Percentiles rank a stretch among this genome's conserved stretches.
Conservation (phyloP, 2,888 invertebrate genomes). For the Euzetes globulus region DNA sequence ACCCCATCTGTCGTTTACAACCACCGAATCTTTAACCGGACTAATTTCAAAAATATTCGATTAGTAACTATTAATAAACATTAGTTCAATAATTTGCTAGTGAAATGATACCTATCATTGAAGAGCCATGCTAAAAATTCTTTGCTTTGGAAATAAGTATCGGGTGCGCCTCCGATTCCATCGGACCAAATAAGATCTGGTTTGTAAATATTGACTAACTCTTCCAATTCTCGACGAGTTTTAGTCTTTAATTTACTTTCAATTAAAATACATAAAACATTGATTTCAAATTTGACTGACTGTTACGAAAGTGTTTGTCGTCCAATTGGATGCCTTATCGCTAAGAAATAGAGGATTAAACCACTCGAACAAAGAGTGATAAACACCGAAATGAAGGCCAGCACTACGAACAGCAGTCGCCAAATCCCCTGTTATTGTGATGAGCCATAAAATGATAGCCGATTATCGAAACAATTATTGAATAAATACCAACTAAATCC, state of each 20-base stretch:
- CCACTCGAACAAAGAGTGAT: slow-evolving; percentile 50
- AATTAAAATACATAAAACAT: slow-evolving; percentile 36
- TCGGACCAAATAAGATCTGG: slow-evolving; percentile 82
- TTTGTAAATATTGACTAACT: slow-evolving; percentile 46
- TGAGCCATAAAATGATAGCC: too few species aligned
- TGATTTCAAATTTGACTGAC: slow-evolving; percentile 27
- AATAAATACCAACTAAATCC: slow-evolving; percentile 49
- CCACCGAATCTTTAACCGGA: slow-evolving; percentile 70
- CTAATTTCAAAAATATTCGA: too few species aligned
- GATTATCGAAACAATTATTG: background rate
- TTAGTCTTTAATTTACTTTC: too few species aligned
- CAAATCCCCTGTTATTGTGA: slow-evolving; percentile 40
- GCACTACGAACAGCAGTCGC: slow-evolving; percentile 41
- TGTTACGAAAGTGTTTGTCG: slow-evolving; percentile 59
- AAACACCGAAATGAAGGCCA: slow-evolving; percentile 46
- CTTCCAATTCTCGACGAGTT: slow-evolving; percentile 43
- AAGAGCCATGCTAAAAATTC: slow-evolving; percentile 87
- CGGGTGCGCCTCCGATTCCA: slow-evolving; percentile 84
- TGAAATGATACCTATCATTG: slow-evolving; percentile 68
- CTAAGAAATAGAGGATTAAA: slow-evolving; percentile 48
- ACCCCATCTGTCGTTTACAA: slow-evolving; percentile 94
- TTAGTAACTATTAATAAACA: too few species aligned
- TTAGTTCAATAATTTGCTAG: too few species aligned
- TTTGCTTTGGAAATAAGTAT: slow-evolving; percentile 72
- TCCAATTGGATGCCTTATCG: slow-evolving; percentile 57